Base-by-base conservation (phyloP, 1,140 invertebrate species). In the Cyclargus thomasi region DNA sequence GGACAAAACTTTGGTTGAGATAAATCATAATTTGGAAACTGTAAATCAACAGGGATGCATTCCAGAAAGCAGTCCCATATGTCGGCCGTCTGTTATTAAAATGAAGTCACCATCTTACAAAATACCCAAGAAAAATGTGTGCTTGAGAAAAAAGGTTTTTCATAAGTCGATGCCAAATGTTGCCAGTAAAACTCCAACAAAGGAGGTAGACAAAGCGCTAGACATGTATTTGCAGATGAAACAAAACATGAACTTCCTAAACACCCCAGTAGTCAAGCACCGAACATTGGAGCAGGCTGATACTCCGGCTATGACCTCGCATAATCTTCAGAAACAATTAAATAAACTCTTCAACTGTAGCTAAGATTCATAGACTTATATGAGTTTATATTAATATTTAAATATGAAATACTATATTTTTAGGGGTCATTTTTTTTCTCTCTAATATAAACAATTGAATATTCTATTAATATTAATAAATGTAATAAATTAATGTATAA, bases 161-260 rank as follows among this genome's bases (percentile, higher is more conserved):
- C 62, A 76, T 21, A 87, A 86, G 67, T 85, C 85, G 16, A 79
- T 86, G 80, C 80, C 82, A n/a, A 85, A 85, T 76, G 71, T 82
- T 47, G 72, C 80, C 1, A 75, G 70, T 63, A 70, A 55, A 14
- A 71, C 71, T 35, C 83, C 79, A n/a, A 70, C 69, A 6, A 77
- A 77, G 68, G 72, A 75, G 29, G 72, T 73, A 64, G 71, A 76
- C 53, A 76, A 68, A 74, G 85, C 83, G 23, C 47, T 84, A 4
- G 75, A 74, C 63, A 81, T 88, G 75, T 88, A 90, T 59, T 80
- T 90, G 83, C 74, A 82, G 63, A 85, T 90, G 74, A 90, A 88
- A 69, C 72, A 84, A 62, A 74, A 83, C n/a, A 82, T 88, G 78
- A 81, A 80, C 59, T 90, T 88, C 68, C 69, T 90, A 17, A 85